Percentiles rank a stretch among this genome's conserved stretches.
These are phyloP conservation scores for Micromys minutus DNA, from an alignment of 2,113 vertebrate species.

Conservation along the genomic window DNA sequence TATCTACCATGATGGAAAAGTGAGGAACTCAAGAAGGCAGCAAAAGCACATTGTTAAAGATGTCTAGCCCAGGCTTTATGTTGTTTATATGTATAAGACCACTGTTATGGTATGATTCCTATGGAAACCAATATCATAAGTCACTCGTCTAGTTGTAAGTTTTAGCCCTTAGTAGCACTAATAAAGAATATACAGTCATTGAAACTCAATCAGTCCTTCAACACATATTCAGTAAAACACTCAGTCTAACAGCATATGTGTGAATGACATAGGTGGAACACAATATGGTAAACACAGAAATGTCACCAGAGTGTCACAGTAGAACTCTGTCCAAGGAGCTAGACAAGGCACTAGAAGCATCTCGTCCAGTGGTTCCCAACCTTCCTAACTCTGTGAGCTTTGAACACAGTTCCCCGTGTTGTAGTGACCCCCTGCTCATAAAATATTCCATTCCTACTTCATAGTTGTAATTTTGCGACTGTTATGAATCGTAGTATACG, in stretches of 20 bases:
- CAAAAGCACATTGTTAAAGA: neutral
- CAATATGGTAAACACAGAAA: neutral
- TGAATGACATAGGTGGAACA: neutral
- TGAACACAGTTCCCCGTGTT: neutral
- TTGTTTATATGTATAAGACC: neutral
- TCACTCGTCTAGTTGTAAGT: constrained; percentile 4
- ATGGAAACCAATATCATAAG: neutral
- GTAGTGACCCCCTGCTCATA: neutral
- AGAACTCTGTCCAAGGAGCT: neutral
- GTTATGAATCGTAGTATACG: neutral
- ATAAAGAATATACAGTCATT: constrained; percentile 29
- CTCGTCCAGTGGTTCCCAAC: neutral
- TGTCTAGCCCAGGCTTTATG: neutral
- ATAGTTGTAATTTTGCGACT: neutral
- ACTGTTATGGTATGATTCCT: neutral
- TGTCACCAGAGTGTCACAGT: neutral
- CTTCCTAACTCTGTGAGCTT: neutral
- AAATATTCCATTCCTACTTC: neutral
- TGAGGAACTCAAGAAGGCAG: constrained; percentile 31
- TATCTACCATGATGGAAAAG: neutral
- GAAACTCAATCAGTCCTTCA: constrained; percentile 41
- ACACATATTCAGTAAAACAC: constrained; percentile 14
- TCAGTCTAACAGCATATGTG: constrained; percentile 2
- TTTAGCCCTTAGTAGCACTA: neutral
- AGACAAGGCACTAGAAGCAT: neutral